phyloP scores from a whole-genome alignment of 2,113 vertebrate species.

The Cyphomyrus plagiostoma region DNA sequence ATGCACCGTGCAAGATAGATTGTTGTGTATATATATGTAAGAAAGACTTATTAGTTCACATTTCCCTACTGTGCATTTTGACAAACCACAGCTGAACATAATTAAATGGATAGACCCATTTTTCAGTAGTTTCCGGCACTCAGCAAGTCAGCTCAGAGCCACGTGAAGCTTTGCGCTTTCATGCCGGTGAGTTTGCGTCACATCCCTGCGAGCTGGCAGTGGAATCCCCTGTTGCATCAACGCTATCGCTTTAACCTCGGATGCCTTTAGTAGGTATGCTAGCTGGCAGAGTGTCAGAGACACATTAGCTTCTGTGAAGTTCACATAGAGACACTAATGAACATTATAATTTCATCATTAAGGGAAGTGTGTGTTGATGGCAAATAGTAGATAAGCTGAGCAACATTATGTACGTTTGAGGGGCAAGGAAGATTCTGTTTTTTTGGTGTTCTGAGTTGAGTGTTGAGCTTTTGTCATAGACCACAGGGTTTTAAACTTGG shows the following conservation, averaged over 20 bases:
- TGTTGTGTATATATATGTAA: background rate
- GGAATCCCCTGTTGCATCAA: background rate
- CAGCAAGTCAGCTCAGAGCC: background rate
- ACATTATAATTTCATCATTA: background rate
- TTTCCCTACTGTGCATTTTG: background rate
- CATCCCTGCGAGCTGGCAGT: background rate
- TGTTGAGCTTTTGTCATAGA: background rate
- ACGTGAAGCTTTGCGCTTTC: background rate
- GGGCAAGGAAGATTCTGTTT: background rate
- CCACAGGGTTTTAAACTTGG: background rate
- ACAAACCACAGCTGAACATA: background rate
- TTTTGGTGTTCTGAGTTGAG: background rate
- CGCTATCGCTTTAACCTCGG: background rate
- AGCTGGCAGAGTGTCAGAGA: background rate
- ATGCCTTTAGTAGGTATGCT: background rate
- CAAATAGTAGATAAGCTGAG: background rate
- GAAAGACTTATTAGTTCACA: background rate
- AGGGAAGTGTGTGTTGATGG: background rate
- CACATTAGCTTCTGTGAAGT: background rate
- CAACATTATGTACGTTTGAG: background rate
- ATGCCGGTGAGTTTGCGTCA: too few relatives aligned
- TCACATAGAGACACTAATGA: background rate
- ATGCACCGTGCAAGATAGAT: background rate
- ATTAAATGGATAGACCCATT: background rate
- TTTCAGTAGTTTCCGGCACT: background rate